Evolutionary conservation across 2,113 vertebrate species (phyloP).

Genomic region (Megalops atlanticus): DNA sequence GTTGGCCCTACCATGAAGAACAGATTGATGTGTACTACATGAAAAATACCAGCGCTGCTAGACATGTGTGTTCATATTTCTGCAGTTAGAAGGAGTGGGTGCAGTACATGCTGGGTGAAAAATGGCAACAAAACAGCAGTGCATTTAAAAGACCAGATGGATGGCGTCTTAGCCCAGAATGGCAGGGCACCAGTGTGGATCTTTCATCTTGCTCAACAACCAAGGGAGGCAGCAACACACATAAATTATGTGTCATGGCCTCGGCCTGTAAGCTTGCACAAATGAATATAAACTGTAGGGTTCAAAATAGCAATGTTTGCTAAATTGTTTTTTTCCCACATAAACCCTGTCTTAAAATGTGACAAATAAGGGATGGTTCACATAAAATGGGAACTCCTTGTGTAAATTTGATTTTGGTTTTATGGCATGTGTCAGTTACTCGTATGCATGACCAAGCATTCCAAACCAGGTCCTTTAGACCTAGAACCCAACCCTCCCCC

Average conservation of each 20-base stretch:
- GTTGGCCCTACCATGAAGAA: neutral
- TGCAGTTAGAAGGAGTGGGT: neutral
- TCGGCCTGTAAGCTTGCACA: neutral
- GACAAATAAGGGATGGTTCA: neutral
- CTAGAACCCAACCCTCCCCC: neutral
- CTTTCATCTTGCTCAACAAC: neutral
- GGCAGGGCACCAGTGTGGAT: neutral
- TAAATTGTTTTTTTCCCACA: neutral
- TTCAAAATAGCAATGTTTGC: neutral
- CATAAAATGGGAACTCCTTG: neutral
- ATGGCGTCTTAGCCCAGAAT: neutral
- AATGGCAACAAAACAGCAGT: neutral
- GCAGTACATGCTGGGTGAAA: conserved; percentile 3
- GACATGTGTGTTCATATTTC: neutral
- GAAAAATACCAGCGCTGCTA: neutral
- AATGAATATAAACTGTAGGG: neutral
- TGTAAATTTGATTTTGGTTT: neutral
- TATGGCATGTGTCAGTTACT: neutral
- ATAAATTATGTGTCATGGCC: neutral
- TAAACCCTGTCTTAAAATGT: neutral
- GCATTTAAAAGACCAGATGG: neutral
- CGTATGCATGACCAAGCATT: neutral
- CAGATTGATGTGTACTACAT: neutral
- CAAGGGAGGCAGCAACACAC: neutral
- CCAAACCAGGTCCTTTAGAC: neutral